Percentiles rank a stretch among this genome's conserved stretches.
phyloP scores from a whole-genome alignment of 2,113 vertebrate genomes.

The Podocnemis expansa region DNA sequence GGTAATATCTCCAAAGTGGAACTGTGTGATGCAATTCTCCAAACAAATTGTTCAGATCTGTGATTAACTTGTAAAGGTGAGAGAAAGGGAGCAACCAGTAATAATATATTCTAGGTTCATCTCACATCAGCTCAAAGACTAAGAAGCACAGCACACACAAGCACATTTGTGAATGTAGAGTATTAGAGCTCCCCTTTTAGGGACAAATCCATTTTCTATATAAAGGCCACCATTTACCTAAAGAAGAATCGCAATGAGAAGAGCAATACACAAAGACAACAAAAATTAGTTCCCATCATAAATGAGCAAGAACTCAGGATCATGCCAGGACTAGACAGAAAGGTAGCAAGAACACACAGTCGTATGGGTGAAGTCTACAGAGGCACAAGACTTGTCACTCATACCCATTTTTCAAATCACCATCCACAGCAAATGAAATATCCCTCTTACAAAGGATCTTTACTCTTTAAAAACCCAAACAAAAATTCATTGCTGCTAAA shows the following conservation, averaged over 20 bases:
- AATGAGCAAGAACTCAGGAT: not conserved
- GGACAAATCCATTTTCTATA: not conserved
- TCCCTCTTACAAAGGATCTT: not conserved
- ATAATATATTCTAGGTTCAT: not conserved
- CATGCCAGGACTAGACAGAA: not conserved
- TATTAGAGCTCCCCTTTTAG: not conserved
- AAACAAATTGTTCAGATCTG: not conserved
- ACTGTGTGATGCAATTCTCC: accelerated
- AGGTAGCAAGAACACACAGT: not conserved
- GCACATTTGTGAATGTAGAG: not conserved
- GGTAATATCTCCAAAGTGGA: not conserved
- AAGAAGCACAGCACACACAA: not conserved
- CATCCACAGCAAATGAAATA: not conserved
- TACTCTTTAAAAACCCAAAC: not conserved
- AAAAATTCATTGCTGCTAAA: not conserved
- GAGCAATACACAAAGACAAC: not conserved
- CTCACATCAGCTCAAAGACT: not conserved
- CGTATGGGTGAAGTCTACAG: not conserved
- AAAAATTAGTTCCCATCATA: not conserved
- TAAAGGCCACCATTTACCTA: not conserved
- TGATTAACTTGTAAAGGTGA: not conserved
- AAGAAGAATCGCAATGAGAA: not conserved
- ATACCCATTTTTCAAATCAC: constrained; percentile 2
- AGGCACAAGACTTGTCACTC: not conserved
- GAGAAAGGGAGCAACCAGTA: not conserved